A percentile compares a stretch with the other conserved stretches of the same genome.
Evolutionary conservation across 2,888 invertebrate genomes (phyloP).

Genomic region (Athripsodes cinereus): DNA sequence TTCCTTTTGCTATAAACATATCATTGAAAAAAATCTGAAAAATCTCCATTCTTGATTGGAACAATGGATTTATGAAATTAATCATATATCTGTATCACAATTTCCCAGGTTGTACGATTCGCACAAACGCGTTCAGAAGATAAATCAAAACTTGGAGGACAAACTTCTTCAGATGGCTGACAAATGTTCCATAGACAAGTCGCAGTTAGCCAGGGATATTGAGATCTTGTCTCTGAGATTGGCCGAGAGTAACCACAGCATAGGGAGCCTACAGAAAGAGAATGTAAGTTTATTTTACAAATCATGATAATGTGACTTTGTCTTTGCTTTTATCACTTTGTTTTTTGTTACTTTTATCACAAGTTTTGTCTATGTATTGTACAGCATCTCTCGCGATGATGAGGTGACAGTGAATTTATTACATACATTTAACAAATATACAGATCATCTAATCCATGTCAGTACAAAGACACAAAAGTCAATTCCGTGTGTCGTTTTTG

Average conservation of each 20-base stretch:
- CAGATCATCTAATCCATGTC: no score
- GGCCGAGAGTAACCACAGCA: constrained; percentile 79
- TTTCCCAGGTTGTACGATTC: constrained; percentile 80
- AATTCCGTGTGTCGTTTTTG: no score
- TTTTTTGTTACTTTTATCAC: background rate
- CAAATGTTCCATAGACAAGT: constrained; percentile 85
- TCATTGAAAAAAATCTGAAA: no score
- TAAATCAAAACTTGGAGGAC: constrained; percentile 92
- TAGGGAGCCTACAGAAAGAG: constrained; percentile 77
- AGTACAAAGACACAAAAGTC: no score
- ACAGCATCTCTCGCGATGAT: constrained; percentile 3
- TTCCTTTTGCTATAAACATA: no score
- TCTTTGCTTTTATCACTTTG: constrained; percentile 6
- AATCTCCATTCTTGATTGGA: no score
- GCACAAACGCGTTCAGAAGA: constrained; percentile 87
- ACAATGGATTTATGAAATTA: no score
- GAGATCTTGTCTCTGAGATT: constrained; percentile 76
- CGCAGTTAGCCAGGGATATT: constrained; percentile 78
- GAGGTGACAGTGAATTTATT: no score
- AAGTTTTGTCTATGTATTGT: background rate
- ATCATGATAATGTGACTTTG: no score
- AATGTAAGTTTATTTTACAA: constrained; percentile 59
- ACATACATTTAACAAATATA: no score
- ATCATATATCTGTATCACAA: background rate
- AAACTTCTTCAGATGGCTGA: constrained; percentile 88